Evolutionary conservation across 2,797 vertebrate species (phyloP).

Genomic region (Pempheris klunzingeri): DNA sequence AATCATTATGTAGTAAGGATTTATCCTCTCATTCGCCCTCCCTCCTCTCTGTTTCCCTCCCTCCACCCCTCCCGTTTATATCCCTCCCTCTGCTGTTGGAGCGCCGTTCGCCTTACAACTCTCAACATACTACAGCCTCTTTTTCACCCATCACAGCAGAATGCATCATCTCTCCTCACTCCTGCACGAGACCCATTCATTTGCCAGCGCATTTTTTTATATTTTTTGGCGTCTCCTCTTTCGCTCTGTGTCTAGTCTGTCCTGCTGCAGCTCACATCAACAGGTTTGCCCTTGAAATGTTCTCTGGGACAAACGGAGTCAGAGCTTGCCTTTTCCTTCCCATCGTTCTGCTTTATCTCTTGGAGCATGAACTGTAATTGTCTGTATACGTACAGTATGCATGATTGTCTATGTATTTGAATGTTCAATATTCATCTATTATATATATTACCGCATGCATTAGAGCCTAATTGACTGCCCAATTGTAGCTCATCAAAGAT

Average conservation of each 20-base stretch:
- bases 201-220: constrained; percentile 7
- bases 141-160: constrained; percentile 22
- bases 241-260: constrained; percentile 12
- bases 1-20: constrained; percentile 89
- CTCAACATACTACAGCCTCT: constrained; percentile 43
- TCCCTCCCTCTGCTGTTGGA: constrained; percentile 62
- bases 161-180: constrained; percentile 33
- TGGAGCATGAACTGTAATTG: neutral
- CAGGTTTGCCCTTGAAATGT: constrained; percentile 79
- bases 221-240: neutral
- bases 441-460: neutral
- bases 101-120: constrained; percentile 63
- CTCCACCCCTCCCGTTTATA: constrained; percentile 59
- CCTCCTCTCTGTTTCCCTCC: constrained; percentile 46
- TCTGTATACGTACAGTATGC: neutral
- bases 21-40: constrained; percentile 80
- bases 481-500: neutral
- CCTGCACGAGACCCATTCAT: constrained; percentile 11
- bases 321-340: constrained; percentile 2
- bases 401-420: neutral
- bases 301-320: constrained; percentile 50
- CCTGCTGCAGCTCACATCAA: constrained; percentile 61
- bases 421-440: neutral
- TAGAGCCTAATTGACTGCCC: neutral
- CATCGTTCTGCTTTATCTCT: constrained; percentile 19